Conservation (phyloP, 2,113 vertebrate species). For the Sturnira hondurensis region DNA sequence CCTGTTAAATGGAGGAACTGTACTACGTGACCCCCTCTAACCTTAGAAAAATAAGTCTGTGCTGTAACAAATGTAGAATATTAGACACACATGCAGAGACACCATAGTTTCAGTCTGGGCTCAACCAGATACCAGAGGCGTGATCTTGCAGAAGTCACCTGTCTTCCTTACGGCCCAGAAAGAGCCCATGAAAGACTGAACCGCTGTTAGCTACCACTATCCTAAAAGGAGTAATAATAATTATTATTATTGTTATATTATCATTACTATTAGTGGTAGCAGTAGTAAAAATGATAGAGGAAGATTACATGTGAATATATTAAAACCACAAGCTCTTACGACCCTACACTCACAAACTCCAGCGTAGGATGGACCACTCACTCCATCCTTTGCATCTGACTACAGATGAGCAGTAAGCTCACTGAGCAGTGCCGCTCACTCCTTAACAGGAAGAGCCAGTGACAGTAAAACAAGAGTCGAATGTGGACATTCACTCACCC, state of each 20-base stretch:
- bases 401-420: too few relatives aligned
- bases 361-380: neutral
- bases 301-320: neutral
- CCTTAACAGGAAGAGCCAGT: neutral
- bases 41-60: neutral
- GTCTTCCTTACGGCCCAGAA: neutral
- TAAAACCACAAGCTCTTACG: neutral
- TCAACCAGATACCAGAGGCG: neutral
- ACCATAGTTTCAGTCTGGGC: neutral
- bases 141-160: neutral
- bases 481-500: neutral
- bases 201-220: neutral
- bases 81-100: neutral
- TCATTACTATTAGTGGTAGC: neutral
- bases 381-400: neutral
- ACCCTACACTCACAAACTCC: neutral
- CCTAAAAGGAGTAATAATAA: neutral
- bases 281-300: neutral
- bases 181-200: neutral
- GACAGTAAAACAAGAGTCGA: neutral
- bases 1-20: neutral
- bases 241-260: neutral
- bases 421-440: neutral
- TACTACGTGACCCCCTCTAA: neutral
- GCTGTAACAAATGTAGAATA: neutral